Evolutionary conservation across 1,140 invertebrate species (phyloP), one percentile per base, ranked within the genome.

Genomic region (Cheumatopsyche charites): DNA sequence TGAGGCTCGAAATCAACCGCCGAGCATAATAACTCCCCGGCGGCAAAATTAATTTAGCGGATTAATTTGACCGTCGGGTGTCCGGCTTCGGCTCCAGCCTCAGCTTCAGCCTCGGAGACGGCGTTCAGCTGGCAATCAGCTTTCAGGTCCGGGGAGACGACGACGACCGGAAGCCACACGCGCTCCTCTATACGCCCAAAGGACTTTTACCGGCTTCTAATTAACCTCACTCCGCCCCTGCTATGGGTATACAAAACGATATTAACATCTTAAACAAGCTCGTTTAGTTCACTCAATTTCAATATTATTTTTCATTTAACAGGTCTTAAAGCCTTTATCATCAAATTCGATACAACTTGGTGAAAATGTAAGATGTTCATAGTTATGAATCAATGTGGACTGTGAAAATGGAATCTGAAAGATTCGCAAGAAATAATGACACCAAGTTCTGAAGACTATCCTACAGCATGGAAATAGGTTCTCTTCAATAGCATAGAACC

Each of bases 61-160:
- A 75, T 75, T 75, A 75, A 75, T 75, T 75, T 66, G 62, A 67
- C 70, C 70, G 52, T 49, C 62, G 42, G 36, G 21, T 47, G 70
- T 67, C 58, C 45, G 74, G 74, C 74, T 75, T 75, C 74, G 11
- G 21, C 62, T 36, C 9, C 29, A 36, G 29, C 29, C 29, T 36
- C 29, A 36, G 29, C 29, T 9, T 4, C 3, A 9, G 29, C 29
- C 29, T 15, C 19, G 19, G 62, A 63, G 62, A 26, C 12, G 19
- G 55, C 6, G 5, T 23, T 52, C 29, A 36, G 55, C n/a, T 26
- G 47, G 66, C 66, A 68, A 68, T 68, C 66, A 55, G 66, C 62
- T 58, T 66, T 26, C 55, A 58, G 68, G 68, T 62, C 68, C 55
- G 17, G 52, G 55, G 68, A 70, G 68, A 70, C 68, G 21, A 13